Base-by-base conservation (phyloP, 2,113 vertebrate genomes). In the Saccopteryx leptura region DNA sequence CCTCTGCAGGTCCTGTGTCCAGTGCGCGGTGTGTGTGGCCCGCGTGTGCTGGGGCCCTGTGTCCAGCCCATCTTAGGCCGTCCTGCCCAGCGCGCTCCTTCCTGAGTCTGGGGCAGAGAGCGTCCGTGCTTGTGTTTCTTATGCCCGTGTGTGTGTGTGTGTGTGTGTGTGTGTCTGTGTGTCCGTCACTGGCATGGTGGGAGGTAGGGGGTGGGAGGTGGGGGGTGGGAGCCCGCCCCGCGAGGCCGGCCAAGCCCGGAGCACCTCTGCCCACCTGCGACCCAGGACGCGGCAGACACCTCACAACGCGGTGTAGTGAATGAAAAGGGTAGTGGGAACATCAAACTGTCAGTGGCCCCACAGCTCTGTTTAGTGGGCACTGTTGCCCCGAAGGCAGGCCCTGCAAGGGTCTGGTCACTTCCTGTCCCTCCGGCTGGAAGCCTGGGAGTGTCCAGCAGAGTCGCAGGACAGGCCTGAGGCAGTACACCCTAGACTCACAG, bases 401-500 rank as follows among this genome's bases (percentile, higher is more conserved):
- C 39, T 7, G 33, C 7, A 39, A 28, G 33, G 15, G 39, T 46
- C 15, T 7, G 9, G 58, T 18, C 33, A 0, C 79, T 33, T 17
- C 78, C 23, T 14, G 19, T 72, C 5, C 52, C 52, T 54, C 2
- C 75, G 4, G 19, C n/a, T 3, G 28, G 31, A 13, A 31, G 86
- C 7, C 71, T 86, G 68, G 17, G 18, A 9, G 18, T 8, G 31
- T 71, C 48, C 10, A 0, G 48, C 23, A 9, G 60, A 5, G 2
- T 8, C 9, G 5, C 52, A 7, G 75, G 56, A 63, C 9, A 18
- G 26, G 5, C 5, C 9, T 1, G 15, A 15, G 60, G 19, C 2
- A 0, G 58, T 7, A 24, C 1, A 1, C 3, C 9, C 1, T 28
- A 10, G 10, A 9, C 31, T 6, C 15, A 5, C 5, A 8, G 60